Conservation (phyloP, 2,888 invertebrate genomes). For the Acanthosepion lycidas region DNA sequence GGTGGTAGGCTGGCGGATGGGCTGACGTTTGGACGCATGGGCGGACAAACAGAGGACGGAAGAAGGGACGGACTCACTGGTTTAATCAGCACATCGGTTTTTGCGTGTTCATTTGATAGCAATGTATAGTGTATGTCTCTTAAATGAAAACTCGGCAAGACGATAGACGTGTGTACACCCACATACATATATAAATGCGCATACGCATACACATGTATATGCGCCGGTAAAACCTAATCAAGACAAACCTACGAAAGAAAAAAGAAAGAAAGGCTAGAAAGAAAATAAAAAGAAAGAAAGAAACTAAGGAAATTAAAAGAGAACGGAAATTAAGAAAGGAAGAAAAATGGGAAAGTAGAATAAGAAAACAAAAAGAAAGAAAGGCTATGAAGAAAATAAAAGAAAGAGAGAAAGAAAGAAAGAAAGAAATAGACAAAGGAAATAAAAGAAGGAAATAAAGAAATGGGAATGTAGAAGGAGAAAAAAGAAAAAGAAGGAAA, state of each 20-base stretch:
- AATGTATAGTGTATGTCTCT: background rate
- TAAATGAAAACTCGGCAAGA: background rate
- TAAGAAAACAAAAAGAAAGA: too few relatives aligned
- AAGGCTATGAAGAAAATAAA: too few relatives aligned
- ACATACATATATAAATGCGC: background rate
- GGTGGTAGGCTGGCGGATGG: background rate
- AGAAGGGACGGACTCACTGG: background rate
- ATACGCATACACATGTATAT: background rate
- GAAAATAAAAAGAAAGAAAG: background rate
- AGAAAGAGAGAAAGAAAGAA: too few relatives aligned
- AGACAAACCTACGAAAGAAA: background rate
- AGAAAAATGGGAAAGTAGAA: too few relatives aligned
- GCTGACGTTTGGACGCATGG: background rate
- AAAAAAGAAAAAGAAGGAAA: too few relatives aligned
- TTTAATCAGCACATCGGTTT: background rate
- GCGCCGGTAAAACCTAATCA: background rate
- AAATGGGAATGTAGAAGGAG: too few relatives aligned
- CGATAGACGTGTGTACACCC: background rate
- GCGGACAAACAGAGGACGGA: background rate
- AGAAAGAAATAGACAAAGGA: background rate
- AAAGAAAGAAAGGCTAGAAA: background rate
- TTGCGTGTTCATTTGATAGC: background rate
- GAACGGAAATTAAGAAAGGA: too few relatives aligned
- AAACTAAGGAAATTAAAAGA: too few relatives aligned
- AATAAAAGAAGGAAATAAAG: too few relatives aligned